These are phyloP conservation scores for Diachasma alloeum DNA, from an alignment of 1,140 invertebrate genomes.

Conservation along the genomic window DNA sequence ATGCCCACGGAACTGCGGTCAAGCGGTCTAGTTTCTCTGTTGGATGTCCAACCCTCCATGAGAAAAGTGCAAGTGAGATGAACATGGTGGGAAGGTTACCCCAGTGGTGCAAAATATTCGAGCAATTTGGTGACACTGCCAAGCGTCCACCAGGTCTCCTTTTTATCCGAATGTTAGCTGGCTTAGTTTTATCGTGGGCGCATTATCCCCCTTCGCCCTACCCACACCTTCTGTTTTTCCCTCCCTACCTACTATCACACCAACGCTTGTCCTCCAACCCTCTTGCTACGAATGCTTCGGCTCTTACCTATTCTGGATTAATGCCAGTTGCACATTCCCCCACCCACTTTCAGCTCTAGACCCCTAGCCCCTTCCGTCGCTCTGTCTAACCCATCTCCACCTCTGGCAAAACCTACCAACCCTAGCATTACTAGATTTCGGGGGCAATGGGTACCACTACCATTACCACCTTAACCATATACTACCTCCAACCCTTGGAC, in stretches of 20 bases:
- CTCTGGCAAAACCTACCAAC: background rate
- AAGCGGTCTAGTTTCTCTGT: conserved; percentile 31
- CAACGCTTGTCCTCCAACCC: conserved; percentile 13
- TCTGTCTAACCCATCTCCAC: background rate
- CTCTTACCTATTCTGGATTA: conserved; percentile 56
- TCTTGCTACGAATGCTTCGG: background rate
- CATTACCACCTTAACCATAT: conserved; percentile 14
- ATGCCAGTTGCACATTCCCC: conserved; percentile 38
- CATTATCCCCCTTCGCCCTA: conserved; percentile 46
- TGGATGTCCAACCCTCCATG: background rate
- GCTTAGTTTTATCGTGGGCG: conserved; percentile 58
- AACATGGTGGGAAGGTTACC: background rate
- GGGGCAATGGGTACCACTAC: background rate
- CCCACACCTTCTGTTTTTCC: conserved; percentile 18
- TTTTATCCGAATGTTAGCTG: conserved; percentile 53
- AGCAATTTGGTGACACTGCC: conserved; percentile 57
- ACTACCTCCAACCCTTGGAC: background rate
- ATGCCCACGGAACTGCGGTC: conserved; percentile 35
- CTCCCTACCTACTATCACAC: background rate
- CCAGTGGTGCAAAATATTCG: conserved; percentile 52
- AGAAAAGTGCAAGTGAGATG: background rate
- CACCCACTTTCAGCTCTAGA: background rate
- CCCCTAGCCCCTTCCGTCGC: background rate
- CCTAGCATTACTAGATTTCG: background rate
- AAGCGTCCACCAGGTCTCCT: conserved; percentile 45